A percentile compares a stretch with the other conserved stretches of the same genome.
Conservation (phyloP, 2,113 vertebrate genomes). For the Coturnix japonica region DNA sequence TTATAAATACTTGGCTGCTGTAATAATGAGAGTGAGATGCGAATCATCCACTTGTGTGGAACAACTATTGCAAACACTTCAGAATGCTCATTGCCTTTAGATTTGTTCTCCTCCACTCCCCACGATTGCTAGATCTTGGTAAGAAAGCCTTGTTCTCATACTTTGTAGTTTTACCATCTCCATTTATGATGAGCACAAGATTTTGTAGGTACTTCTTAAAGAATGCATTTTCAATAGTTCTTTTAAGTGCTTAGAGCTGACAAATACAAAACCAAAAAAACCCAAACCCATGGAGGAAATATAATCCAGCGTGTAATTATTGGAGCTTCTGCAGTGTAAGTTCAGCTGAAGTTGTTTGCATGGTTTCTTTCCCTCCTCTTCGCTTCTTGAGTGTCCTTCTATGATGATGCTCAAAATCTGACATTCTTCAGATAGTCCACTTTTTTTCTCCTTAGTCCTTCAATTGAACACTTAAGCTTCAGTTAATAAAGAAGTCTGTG, state of each 20-base stretch:
- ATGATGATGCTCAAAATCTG: slow-evolving; percentile 18
- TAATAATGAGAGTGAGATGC: neutral
- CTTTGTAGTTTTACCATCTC: neutral
- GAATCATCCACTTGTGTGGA: neutral
- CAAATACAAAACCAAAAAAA: slow-evolving; percentile 17
- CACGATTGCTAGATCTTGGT: neutral
- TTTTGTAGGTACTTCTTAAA: slow-evolving; percentile 34
- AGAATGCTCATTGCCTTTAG: neutral
- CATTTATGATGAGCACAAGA: slow-evolving; percentile 11
- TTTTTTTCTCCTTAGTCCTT: neutral
- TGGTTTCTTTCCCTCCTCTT: slow-evolving; percentile 2
- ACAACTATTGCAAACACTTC: neutral
- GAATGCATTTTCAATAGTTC: slow-evolving; percentile 13
- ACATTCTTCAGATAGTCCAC: neutral
- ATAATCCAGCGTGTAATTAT: slow-evolving; percentile 47
- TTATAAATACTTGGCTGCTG: neutral
- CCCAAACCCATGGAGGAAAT: slow-evolving; percentile 14
- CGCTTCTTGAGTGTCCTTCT: slow-evolving; percentile 13
- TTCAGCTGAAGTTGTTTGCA: neutral
- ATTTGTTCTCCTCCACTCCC: slow-evolving; percentile 16
- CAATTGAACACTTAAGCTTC: neutral
- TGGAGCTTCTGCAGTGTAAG: slow-evolving; percentile 6
- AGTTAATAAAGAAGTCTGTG: slow-evolving; percentile 1
- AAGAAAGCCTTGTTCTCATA: neutral
- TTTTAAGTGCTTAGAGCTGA: slow-evolving; percentile 42